Conservation (phyloP, 1,140 invertebrate species). For the Bombus difficillimus region DNA sequence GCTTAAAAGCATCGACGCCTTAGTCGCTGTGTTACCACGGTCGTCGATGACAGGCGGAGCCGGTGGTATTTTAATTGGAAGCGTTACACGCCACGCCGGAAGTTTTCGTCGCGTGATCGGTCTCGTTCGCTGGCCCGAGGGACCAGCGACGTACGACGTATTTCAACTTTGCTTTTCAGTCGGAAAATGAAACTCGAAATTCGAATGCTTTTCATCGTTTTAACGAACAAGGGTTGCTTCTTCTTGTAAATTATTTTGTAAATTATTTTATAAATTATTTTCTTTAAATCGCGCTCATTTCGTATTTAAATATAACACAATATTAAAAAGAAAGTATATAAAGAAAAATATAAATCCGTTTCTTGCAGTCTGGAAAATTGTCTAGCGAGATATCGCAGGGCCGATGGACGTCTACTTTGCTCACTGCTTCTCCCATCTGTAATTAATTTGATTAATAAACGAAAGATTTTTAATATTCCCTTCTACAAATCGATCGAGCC, state of each 20-base stretch:
- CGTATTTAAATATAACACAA: no score
- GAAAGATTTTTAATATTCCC: no score
- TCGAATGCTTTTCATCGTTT: no score
- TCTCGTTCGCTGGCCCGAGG: not conserved
- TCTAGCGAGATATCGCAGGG: no score
- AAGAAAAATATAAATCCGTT: no score
- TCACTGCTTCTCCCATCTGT: no score
- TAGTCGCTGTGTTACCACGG: not conserved
- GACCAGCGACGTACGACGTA: not conserved
- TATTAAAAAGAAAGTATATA: no score
- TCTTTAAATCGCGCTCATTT: not conserved
- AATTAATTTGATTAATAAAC: no score
- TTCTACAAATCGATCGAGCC: not conserved
- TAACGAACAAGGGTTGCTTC: fast-evolving
- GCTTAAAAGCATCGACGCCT: constrained; percentile 10
- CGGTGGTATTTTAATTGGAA: constrained; percentile 28
- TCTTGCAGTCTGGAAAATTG: no score
- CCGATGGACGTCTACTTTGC: no score
- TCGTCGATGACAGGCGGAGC: not conserved
- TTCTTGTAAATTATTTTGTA: not conserved
- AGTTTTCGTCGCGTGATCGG: constrained; percentile 8
- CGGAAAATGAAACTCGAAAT: no score
- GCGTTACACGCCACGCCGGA: not conserved
- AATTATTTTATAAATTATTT: not conserved
- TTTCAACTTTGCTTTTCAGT: no score